A percentile compares a stretch with the other conserved stretches of the same genome.
Evolutionary conservation across 2,888 invertebrate genomes (phyloP).

Genomic region (Gonocerus acuteangulatus): DNA sequence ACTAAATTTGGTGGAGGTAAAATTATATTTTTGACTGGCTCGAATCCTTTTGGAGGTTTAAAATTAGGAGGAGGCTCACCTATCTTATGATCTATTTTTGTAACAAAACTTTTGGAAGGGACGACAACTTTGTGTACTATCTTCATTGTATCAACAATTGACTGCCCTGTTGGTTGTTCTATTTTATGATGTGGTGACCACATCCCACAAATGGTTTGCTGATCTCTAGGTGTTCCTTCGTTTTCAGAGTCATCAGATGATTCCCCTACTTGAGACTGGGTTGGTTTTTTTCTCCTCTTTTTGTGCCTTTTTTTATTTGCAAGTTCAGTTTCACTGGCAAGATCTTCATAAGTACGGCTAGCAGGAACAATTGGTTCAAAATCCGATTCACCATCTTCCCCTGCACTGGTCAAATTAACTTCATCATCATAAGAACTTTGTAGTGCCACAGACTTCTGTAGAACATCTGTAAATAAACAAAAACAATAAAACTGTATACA

Average conservation of each 20-base stretch:
- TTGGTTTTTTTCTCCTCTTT: no score
- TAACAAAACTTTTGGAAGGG: no score
- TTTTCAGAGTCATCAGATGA: no score
- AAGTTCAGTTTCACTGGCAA: not conserved
- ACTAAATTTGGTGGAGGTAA: not conserved
- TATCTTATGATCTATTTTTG: no score
- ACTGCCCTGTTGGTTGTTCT: not conserved
- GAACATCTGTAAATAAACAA: not conserved
- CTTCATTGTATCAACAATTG: not conserved
- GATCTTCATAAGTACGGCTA: not conserved
- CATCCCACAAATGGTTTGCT: no score
- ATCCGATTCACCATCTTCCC: slow-evolving; percentile 8
- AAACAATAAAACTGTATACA: no score
- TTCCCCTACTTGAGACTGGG: no score
- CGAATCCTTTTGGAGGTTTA: not conserved
- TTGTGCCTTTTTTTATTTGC: not conserved
- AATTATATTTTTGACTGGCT: not conserved
- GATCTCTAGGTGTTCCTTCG: no score
- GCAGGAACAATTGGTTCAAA: not conserved
- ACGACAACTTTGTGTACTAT: not conserved
- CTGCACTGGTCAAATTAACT: not conserved
- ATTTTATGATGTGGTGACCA: not conserved
- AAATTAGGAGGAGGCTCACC: no score
- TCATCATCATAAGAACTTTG: not conserved
- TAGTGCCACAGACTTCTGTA: not conserved